Conservation (phyloP, 2,797 vertebrate species). For the Eidolon dupreanum region DNA sequence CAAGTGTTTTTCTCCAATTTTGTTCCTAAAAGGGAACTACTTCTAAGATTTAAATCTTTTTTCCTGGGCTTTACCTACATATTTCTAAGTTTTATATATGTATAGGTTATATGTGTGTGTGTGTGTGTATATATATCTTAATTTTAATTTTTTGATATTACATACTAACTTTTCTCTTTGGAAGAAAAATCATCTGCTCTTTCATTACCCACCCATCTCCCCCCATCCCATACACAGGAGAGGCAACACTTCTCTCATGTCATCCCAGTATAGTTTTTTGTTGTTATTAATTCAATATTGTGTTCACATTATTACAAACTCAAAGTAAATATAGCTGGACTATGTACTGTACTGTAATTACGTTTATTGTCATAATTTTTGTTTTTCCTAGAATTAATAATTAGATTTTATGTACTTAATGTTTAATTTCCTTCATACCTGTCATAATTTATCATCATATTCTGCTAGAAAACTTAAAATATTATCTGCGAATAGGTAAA, state of each 20-base stretch:
- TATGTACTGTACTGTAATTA: background rate
- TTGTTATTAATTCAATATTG: background rate
- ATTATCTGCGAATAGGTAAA: background rate
- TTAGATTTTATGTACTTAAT: background rate
- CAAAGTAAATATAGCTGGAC: background rate
- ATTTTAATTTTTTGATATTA: background rate
- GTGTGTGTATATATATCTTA: no score
- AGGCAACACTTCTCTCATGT: background rate
- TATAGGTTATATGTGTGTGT: no score
- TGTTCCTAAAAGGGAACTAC: no score
- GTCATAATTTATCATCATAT: background rate
- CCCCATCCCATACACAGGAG: background rate
- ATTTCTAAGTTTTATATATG: no score
- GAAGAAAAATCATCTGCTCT: background rate
- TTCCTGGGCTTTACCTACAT: no score
- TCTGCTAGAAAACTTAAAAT: background rate
- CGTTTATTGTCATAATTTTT: background rate
- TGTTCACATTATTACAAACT: background rate
- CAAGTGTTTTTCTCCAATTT: no score
- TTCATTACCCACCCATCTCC: background rate
- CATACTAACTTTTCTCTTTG: background rate
- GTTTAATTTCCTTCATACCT: background rate
- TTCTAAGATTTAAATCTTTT: no score
- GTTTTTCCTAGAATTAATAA: background rate
- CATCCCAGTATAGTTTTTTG: background rate